Conservation (phyloP, 1,140 invertebrate genomes). For the Cydia pomonella region DNA sequence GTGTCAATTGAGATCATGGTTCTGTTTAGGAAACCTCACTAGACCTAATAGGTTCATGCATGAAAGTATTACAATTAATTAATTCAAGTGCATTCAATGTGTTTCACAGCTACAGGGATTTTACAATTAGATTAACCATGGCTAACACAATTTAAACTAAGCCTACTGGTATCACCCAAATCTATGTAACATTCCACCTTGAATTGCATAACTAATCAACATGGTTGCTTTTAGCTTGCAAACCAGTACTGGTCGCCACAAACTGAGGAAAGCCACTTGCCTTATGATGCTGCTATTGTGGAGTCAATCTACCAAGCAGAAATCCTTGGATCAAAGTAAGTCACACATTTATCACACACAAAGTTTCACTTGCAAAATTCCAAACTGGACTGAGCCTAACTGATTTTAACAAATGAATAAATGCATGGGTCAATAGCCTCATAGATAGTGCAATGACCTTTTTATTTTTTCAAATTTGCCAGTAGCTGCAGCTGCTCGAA, state of each 20-base stretch:
- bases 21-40: too few relatives aligned
- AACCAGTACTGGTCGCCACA: slow-evolving; percentile 94
- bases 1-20: too few relatives aligned
- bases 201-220: slow-evolving; percentile 66
- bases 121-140: slow-evolving; percentile 9
- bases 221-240: slow-evolving; percentile 85
- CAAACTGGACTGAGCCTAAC: slow-evolving; percentile 56
- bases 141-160: slow-evolving; percentile 34
- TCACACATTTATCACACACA: slow-evolving; percentile 40
- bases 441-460: slow-evolving; percentile 69
- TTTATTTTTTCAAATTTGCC: slow-evolving; percentile 60
- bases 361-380: slow-evolving; percentile 42
- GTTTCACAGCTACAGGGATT: not conserved
- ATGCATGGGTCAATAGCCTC: slow-evolving; percentile 62
- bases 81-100: not conserved
- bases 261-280: slow-evolving; percentile 84
- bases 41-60: too few relatives aligned
- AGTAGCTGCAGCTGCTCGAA: slow-evolving; percentile 31
- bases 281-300: slow-evolving; percentile 88
- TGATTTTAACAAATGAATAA: slow-evolving; percentile 66
- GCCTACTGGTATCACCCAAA: slow-evolving; percentile 71
- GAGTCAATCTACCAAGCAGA: slow-evolving; percentile 92
- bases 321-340: slow-evolving; percentile 86
- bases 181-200: slow-evolving; percentile 71
- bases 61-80: too few relatives aligned